Percentiles rank a stretch among this genome's conserved stretches.
These are phyloP conservation scores for Megalops atlanticus DNA, from an alignment of 2,113 vertebrate species.

Conservation along the genomic window DNA sequence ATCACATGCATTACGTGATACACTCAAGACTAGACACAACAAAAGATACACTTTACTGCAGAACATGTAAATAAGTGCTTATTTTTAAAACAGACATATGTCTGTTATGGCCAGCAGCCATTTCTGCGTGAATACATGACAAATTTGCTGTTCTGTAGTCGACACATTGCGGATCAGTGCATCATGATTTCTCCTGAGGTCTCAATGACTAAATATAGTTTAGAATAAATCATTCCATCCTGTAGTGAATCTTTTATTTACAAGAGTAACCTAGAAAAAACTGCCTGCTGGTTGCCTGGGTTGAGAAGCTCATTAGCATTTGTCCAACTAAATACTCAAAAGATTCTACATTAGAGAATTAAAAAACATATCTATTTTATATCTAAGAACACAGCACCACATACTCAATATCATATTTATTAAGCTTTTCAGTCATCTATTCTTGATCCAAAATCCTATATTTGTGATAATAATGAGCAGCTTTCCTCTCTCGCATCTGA, in stretches of 20 bases:
- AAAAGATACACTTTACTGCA: neutral
- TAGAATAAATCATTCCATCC: constrained; percentile 9
- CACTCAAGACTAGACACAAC: neutral
- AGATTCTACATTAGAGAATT: neutral
- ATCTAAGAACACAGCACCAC: neutral
- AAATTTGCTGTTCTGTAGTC: neutral
- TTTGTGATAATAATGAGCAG: neutral
- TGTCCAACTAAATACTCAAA: neutral
- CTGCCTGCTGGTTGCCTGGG: neutral
- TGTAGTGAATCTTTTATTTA: constrained; percentile 11
- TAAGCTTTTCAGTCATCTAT: neutral
- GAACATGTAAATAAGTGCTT: neutral
- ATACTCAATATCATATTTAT: neutral
- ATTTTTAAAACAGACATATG: neutral
- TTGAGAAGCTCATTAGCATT: neutral
- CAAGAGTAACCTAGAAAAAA: constrained; percentile 1
- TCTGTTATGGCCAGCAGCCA: neutral
- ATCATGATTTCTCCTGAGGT: neutral
- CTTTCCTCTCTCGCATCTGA: neutral
- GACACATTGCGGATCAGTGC: neutral
- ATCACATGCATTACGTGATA: neutral
- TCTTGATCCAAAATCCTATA: neutral
- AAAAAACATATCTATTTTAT: neutral
- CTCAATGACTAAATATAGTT: neutral
- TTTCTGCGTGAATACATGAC: neutral